Base-by-base conservation (phyloP, 2,888 invertebrate species). In the Itoplectis maculator region DNA sequence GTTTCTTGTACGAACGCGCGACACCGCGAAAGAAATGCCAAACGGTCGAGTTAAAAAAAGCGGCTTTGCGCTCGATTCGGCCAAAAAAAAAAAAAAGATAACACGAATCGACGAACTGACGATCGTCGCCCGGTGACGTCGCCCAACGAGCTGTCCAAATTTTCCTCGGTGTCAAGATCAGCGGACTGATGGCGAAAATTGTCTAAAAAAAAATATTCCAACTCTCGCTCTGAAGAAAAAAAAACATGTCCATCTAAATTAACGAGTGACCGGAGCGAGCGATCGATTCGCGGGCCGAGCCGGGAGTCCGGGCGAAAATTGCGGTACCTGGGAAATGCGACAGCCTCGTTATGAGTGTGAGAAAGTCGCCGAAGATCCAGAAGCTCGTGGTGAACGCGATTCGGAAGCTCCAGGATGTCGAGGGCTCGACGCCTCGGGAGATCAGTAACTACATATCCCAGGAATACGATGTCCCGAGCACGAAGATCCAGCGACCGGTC, bases 371-470 rank as follows among this genome's bases (percentile, higher is more conserved):
- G n/a, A 91, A 89, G 81, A 88, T 92, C 82, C 90, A 90, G 40
- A 86, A 88, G 7, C 81, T 92, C 49, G 90, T 93, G 4, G 89
- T 92, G 0, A 88, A 89, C 40, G 92, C 92, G 2, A 91, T 93
- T 59, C 87, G 89, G 0, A 86, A 87, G 49, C 85, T 93, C 5
- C 92, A 89, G 72, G 89, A 90, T 37, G 72, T 87, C 2, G 89
- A 91, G 66, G 92, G 92, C 20, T 91, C 92, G 13, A 90, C 92
- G 3, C 84, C 88, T 0, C 86, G 85, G 2, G 91, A 93, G 81
- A 93, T 93, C 74, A 90, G 89, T 63, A 90, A 89, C 56, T 92
- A 90, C 73, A 90, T 93, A 61, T 87, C 88, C 13, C 87, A 90
- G 42, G 90, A 91, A 72, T 92, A 91, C 83, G 87, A 91, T 68